Base-by-base conservation (phyloP, 2,797 vertebrate species). In the Aratinga solstitialis region DNA sequence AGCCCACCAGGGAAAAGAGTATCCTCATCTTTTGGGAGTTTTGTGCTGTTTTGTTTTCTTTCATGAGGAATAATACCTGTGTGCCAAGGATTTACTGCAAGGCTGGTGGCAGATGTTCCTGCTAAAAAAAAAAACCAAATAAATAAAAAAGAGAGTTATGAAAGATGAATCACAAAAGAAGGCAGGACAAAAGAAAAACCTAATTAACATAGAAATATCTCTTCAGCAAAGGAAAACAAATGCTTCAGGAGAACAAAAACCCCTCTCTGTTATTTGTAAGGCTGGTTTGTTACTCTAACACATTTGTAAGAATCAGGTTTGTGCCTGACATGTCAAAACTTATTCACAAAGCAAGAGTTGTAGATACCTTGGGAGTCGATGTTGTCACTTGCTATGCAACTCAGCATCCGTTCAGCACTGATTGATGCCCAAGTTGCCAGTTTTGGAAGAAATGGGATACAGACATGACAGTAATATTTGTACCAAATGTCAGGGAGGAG, bases 301-400 rank as follows among this genome's bases (percentile, higher is more conserved):
- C 93, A 96, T 97, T 97, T 97, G 92, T 97, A 96, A 97, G 90
- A 86, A 97, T 95, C 90, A 78, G 81, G 84, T 95, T 96, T 96
- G 75, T 97, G 90, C 95, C 94, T 96, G 96, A 98, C 97, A 97
- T 98, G 98, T 99, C 98, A 98, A 98, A 98, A 98, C 96, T 97
- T 96, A 96, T 96, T 98, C 95, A 87, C 92, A 95, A 96, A 97
- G 94, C 93, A 95, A 90, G 93, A 94, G 48, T 92, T 97, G 94
- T 95, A 84, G 96, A 95, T 98, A 94, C 93, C 95, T 95, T 95
- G 97, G 98, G 97, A 97, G 97, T 97, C 80, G 36, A 78, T 89
- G 96, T 97, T 97, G 98, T 97, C 97, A 74, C 96, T 98, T 98
- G 97, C 97, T 98, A 95, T 96, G 95, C 94, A 96, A 97, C 93